Evolutionary conservation across 2,113 vertebrate genomes (phyloP), one percentile per base, ranked within the genome.

Genomic region (Ceyx cyanopectus): DNA sequence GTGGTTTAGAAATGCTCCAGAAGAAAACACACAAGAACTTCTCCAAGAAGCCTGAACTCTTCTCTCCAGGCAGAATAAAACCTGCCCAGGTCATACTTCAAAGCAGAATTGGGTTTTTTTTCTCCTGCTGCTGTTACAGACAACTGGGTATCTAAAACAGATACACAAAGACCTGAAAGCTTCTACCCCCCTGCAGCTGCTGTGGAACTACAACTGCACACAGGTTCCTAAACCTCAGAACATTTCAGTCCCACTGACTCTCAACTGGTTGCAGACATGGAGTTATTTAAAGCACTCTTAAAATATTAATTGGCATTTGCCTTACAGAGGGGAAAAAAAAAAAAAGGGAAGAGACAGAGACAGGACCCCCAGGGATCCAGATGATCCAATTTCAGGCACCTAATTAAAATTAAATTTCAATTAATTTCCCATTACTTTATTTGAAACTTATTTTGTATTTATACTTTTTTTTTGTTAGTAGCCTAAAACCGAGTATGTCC

Each of bases 371-470:
- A 78, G 93, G 88, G 96, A 96, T 74, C 69, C 43, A 92, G 80
- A 68, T 1, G 45, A 88, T 95, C 90, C 73, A 83, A 86, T 95
- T 96, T 92, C 34, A 7, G 83, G 73, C 76, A 95, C 88, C 93
- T 94, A 95, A 95, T 96, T 95, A 94, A 96, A 92, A 96, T 85
- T 58, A 82, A 85, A 95, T 91, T 94, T 91, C 90, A 96, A 95
- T 94, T 95, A 95, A 95, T 92, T 94, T 88, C 80, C 93, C 89
- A 91, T 90, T 69, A 94, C 74, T 92, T 94, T 85, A 90, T 89
- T 94, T 95, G 63, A 88, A 94, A 81, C 18, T 93, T 94, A 83
- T 87, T 94, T 95, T 67, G 63, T 93, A 94, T 96, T 94, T 95
- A 85, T 70, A 77, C 40, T 53, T 61, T 43, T 73, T 68, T 90